phyloP scores from a whole-genome alignment of 2,113 vertebrate genomes.

The Gymnarchus niloticus region DNA sequence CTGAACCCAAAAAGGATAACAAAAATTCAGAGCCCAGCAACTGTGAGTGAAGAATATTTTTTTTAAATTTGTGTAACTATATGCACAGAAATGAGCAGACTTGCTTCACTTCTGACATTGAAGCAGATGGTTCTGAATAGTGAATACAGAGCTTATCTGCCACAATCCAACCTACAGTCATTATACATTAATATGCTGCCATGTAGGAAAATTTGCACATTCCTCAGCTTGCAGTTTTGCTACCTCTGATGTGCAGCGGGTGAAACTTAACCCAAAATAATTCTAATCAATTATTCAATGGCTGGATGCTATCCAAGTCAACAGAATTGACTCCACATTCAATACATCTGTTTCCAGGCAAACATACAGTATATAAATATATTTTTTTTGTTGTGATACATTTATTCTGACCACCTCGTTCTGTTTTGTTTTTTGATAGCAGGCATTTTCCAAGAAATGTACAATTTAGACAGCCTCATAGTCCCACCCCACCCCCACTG shows the following conservation, averaged over 20 bases:
- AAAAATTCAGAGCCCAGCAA: background rate
- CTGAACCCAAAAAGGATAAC: background rate
- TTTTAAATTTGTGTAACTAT: background rate
- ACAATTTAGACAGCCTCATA: background rate
- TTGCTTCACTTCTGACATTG: background rate
- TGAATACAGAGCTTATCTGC: background rate
- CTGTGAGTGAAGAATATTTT: background rate
- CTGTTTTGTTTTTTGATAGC: background rate
- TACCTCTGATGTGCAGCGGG: background rate
- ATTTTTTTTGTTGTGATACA: background rate
- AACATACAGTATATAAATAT: background rate
- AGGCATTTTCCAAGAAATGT: background rate
- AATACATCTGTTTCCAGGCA: background rate
- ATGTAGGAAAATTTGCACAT: background rate
- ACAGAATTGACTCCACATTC: background rate
- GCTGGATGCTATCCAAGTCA: background rate
- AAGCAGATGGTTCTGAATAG: slow-evolving; percentile 12
- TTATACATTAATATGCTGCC: slow-evolving; percentile 1
- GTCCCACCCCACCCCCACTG: background rate
- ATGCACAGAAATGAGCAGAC: background rate
- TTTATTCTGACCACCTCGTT: background rate
- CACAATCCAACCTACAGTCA: background rate
- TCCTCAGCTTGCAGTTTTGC: background rate
- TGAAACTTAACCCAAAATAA: background rate
- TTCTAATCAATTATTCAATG: background rate